Evolutionary conservation across 2,797 vertebrate species (phyloP).

Genomic region (Natrix natrix): DNA sequence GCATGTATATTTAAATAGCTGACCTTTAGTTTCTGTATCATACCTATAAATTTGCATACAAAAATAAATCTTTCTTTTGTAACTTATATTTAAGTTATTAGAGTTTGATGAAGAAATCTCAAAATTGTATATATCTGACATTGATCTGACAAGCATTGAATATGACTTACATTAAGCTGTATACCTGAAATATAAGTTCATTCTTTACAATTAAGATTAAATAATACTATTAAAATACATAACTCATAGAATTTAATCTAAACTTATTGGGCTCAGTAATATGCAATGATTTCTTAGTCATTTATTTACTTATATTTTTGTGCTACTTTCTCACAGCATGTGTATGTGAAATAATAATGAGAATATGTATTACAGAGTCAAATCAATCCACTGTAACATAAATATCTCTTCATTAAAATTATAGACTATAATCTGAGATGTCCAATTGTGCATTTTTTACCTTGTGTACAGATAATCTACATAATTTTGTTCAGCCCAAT

Average conservation of each 20-base stretch:
- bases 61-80: background rate
- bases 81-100: background rate
- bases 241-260: background rate
- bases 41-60: background rate
- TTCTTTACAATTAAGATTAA: background rate
- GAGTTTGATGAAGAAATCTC: background rate
- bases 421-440: background rate
- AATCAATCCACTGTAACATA: background rate
- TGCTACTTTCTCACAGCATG: background rate
- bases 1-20: background rate
- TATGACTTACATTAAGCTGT: background rate
- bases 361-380: background rate
- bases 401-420: background rate
- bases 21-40: background rate
- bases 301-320: background rate
- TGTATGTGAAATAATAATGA: background rate
- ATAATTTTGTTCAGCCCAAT: background rate
- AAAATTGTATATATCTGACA: background rate
- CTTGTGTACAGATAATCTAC: background rate
- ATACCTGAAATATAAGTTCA: slow-evolving; percentile 8
- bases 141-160: background rate
- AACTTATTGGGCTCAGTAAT: background rate
- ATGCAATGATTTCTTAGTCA: background rate
- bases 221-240: background rate
- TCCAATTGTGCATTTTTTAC: background rate